Evolutionary conservation across 1,140 invertebrate species (phyloP).

Genomic region (Orussus abietinus): DNA sequence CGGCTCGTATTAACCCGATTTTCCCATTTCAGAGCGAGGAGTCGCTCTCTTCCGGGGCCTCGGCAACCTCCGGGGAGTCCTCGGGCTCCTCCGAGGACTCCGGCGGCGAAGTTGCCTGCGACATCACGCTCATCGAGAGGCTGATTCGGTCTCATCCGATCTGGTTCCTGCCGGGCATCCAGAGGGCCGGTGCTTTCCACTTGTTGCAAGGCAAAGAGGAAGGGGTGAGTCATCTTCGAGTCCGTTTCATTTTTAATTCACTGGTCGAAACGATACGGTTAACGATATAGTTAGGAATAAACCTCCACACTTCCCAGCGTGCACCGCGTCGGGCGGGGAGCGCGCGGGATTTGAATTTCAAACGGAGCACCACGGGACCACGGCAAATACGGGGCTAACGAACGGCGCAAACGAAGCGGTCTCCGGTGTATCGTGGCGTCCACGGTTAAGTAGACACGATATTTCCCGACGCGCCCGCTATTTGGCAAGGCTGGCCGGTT

Average conservation of each 20-base stretch:
- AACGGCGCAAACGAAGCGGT: too few species aligned
- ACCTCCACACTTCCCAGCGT: too few species aligned
- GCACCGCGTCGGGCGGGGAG: too few species aligned
- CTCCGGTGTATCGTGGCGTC: too few species aligned
- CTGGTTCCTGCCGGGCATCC: slow-evolving; percentile 93
- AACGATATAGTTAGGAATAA: too few species aligned
- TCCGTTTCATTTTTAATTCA: too few species aligned
- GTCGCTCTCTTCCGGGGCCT: slow-evolving; percentile 48
- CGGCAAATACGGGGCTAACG: too few species aligned
- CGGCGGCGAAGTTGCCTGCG: slow-evolving; percentile 59
- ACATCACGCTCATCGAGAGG: slow-evolving; percentile 80
- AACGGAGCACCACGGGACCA: too few species aligned
- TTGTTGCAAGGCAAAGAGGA: slow-evolving; percentile 89
- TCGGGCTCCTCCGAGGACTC: slow-evolving; percentile 42
- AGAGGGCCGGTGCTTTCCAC: slow-evolving; percentile 87
- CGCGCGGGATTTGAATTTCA: too few species aligned
- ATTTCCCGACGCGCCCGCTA: neutral
- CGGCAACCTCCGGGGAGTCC: slow-evolving; percentile 40
- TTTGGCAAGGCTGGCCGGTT: slow-evolving; percentile 3
- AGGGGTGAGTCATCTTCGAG: slow-evolving; percentile 68
- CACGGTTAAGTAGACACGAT: too few species aligned
- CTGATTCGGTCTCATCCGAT: slow-evolving; percentile 88
- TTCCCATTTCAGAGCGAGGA: slow-evolving; percentile 44
- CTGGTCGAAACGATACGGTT: too few species aligned
- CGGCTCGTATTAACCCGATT: too few species aligned